phyloP scores from a whole-genome alignment of 1,140 invertebrate species.

The Diorhabda sublineata region DNA sequence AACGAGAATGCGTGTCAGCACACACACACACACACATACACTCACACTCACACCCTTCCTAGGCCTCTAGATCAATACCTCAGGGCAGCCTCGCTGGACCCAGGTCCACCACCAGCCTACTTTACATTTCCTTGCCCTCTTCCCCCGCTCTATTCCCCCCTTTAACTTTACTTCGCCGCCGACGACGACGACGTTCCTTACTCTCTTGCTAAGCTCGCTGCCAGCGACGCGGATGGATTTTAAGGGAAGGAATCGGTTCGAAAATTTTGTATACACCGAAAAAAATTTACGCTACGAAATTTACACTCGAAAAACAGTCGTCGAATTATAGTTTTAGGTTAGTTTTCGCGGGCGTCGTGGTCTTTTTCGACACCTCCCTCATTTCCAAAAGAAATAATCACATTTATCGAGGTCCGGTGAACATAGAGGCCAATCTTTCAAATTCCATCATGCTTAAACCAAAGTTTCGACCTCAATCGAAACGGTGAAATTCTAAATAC shows the following conservation, averaged over 20 bases:
- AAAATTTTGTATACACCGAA: not conserved
- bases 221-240: constrained; percentile 34
- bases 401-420: too few relatives aligned
- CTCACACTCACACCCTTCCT: constrained; percentile 30
- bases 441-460: too few relatives aligned
- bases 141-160: constrained; percentile 24
- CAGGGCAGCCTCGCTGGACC: constrained; percentile 46
- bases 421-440: too few relatives aligned
- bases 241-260: constrained; percentile 18
- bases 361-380: too few relatives aligned
- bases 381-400: too few relatives aligned
- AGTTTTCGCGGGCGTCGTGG: too few relatives aligned
- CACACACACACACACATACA: constrained; percentile 32
- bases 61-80: constrained; percentile 47
- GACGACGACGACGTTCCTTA: constrained; percentile 22
- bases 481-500: too few relatives aligned
- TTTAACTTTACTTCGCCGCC: constrained; percentile 9
- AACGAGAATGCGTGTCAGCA: constrained; percentile 44
- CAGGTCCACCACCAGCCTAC: constrained; percentile 47
- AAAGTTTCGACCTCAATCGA: too few relatives aligned
- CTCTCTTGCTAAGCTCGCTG: constrained; percentile 37
- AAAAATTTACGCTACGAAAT: too few relatives aligned
- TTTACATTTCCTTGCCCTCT: constrained; percentile 44
- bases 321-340: too few relatives aligned
- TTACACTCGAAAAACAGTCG: too few relatives aligned